phyloP scores from a whole-genome alignment of 2,113 vertebrate species.

The rat (Rattus norvegicus) region GRCr8 NC_086033.1:100965501-100966000 shows the following conservation, averaged over 20 bases:
- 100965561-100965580: conserved; percentile 39
- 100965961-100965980: background rate
- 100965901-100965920: background rate
- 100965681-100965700: background rate
- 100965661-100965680: conserved; percentile 76
- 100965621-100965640: conserved; percentile 64
- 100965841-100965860: background rate
- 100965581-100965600: conserved; percentile 75
- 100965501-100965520: conserved; percentile 61
- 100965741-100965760: background rate
- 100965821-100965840: background rate
- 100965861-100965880: background rate
- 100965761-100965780: background rate
- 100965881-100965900: background rate
- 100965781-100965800: background rate
- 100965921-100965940: background rate
- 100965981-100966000: background rate
- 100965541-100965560: conserved; percentile 67
- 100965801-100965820: background rate
- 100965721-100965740: too few relatives aligned
- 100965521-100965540: conserved; percentile 14
- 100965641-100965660: conserved; percentile 79
- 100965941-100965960: background rate
- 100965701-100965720: too few relatives aligned
- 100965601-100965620: conserved; percentile 70